Evolutionary conservation across 2,888 invertebrate species (phyloP), one percentile per base, ranked within the genome.

Genomic region (Oligia latruncula): DNA sequence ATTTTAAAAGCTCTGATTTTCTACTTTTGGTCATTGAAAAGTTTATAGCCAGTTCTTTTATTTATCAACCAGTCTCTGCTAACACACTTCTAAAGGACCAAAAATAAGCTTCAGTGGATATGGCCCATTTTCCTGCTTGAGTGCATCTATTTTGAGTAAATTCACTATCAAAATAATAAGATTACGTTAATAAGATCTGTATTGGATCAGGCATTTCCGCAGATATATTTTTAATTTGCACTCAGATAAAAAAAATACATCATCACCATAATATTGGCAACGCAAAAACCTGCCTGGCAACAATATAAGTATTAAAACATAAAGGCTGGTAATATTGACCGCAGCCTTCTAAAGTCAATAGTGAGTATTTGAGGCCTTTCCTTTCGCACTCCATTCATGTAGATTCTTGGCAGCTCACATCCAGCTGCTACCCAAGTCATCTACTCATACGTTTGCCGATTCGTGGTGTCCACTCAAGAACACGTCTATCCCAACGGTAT

Each of bases 271-370:
- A n/a, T 52, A 43, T 46, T 43, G 9, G 15, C 43, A 40, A 20
- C 9, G n/a, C 35, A 23, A 74, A 79, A 62, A 29, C 49, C 40
- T 29, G n/a, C 46, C 17, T 65, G 40, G 46, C 29, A 58, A 74
- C 64, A 65, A 23, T 65, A 52, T 17, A 11, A 29, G 11, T 35
- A 71, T 81, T 43, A 52, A 60, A 74, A 43, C 3, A 43, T 43
- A 62, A 71, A 52, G 15, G 43, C 29, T 35, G 72, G 23, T 52
- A 52, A 46, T 73, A 17, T 40, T 55, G 17, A 65, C 82, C 55
- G 64, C 55, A 65, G 23, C 13, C 46, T 29, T 55, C 46, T 20
- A 65, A 74, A 40, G 49, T 58, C 64, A 74, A 74, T 49, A 55
- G 55, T 65, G 15, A 73, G 17, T 55, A 65, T 23, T 65, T 79